phyloP scores from a whole-genome alignment of 2,113 vertebrate genomes.

The Crotophaga sulcirostris region DNA sequence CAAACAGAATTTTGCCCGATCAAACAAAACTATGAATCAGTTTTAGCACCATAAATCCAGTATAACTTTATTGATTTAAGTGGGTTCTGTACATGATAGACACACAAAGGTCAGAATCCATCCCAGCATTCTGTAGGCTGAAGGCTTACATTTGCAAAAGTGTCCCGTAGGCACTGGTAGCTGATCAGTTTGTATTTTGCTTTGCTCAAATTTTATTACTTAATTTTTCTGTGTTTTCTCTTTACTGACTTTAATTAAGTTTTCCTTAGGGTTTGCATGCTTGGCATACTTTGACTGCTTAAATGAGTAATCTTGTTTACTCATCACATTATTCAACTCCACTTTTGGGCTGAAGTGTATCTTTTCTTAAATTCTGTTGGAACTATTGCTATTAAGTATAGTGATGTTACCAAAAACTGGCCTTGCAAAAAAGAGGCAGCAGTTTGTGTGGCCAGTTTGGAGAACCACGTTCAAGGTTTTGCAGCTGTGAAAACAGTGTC shows the following conservation, averaged over 20 bases:
- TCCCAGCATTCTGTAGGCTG: background rate
- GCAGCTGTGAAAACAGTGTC: background rate
- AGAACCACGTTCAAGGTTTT: background rate
- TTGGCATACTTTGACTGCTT: slow-evolving; percentile 47
- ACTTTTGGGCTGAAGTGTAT: slow-evolving; percentile 11
- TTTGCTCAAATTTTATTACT: slow-evolving; percentile 70
- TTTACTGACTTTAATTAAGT: slow-evolving; percentile 71
- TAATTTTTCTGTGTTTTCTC: slow-evolving; percentile 63
- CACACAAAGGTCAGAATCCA: background rate
- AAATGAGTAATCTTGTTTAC: slow-evolving; percentile 63
- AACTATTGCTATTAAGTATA: slow-evolving; percentile 29
- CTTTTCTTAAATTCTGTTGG: slow-evolving; percentile 52
- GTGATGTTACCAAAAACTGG: background rate
- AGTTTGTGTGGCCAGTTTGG: background rate
- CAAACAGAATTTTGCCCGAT: background rate
- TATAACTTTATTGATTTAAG: background rate
- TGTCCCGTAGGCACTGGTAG: slow-evolving; percentile 53
- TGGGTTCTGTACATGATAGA: background rate
- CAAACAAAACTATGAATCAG: background rate
- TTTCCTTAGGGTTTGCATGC: slow-evolving; percentile 50
- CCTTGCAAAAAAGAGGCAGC: background rate
- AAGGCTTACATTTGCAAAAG: slow-evolving; percentile 62
- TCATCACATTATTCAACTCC: slow-evolving; percentile 32
- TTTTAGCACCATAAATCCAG: background rate
- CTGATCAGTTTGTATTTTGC: slow-evolving; percentile 69